A percentile compares a stretch with the other conserved stretches of the same genome.
Conservation (phyloP, 2,888 invertebrate genomes). For the Apotomis betuletana region DNA sequence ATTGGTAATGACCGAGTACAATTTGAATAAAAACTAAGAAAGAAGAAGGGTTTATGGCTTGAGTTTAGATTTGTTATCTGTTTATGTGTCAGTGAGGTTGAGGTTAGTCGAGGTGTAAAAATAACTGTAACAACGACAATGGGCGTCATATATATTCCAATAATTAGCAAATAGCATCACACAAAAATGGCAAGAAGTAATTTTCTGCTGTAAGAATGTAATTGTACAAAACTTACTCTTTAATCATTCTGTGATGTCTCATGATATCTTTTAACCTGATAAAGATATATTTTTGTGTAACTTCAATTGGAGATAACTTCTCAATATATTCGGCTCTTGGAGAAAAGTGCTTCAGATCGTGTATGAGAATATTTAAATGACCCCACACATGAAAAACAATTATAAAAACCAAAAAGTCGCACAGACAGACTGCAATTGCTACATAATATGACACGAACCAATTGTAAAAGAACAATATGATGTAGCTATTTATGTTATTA, state of each 20-base stretch:
- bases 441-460: neutral
- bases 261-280: neutral
- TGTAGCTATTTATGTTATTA: neutral
- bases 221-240: neutral
- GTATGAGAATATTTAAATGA: neutral
- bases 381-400: conserved; percentile 5
- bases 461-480: neutral
- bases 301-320: neutral
- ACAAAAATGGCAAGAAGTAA: too few relatives aligned
- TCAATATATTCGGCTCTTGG: neutral
- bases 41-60: too few relatives aligned
- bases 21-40: too few relatives aligned
- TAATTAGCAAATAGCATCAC: too few relatives aligned
- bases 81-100: too few relatives aligned
- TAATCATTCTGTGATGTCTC: neutral
- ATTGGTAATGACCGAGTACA: too few relatives aligned
- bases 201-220: too few relatives aligned
- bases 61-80: too few relatives aligned
- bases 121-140: too few relatives aligned
- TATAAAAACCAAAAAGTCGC: neutral
- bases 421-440: neutral
- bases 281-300: neutral
- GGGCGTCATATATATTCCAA: too few relatives aligned
- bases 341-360: neutral
- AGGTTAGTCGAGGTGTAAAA: too few relatives aligned